These are phyloP conservation scores for Falco punctatus DNA, from an alignment of 2,113 vertebrate species.

Conservation along the genomic window DNA sequence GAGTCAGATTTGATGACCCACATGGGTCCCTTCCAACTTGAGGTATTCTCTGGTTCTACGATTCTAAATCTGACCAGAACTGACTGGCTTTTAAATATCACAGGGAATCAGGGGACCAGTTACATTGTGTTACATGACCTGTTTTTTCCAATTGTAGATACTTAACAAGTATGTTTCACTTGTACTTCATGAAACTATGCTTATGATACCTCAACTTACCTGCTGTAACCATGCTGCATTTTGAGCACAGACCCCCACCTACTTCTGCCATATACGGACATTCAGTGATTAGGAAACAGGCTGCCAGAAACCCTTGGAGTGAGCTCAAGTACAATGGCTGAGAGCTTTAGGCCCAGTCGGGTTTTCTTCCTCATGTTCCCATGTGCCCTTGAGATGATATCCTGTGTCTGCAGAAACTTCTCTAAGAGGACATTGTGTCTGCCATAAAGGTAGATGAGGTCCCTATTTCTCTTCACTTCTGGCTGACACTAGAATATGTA, in stretches of 20 bases:
- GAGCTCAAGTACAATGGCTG: neutral
- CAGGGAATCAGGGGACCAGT: neutral
- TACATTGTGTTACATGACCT: neutral
- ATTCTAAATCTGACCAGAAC: neutral
- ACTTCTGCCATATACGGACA: neutral
- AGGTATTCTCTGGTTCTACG: neutral
- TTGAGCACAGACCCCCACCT: neutral
- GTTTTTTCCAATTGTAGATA: neutral
- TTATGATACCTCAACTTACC: neutral
- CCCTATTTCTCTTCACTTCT: neutral
- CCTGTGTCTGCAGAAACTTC: neutral
- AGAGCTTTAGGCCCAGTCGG: neutral
- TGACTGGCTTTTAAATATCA: neutral
- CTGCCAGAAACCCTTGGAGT: neutral
- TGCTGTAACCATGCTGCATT: fast-evolving
- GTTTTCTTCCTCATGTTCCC: neutral
- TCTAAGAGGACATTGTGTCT: neutral
- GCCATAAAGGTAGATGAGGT: neutral
- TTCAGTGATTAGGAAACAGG: neutral
- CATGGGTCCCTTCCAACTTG: neutral
- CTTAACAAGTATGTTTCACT: neutral
- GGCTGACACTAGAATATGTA: neutral
- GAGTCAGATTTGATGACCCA: too few species aligned
- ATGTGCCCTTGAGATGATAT: neutral
- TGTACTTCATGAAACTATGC: neutral